A percentile compares a stretch with the other conserved stretches of the same genome.
Conservation (phyloP, 1,140 invertebrate genomes). For the Drosophila pallidifrons region DNA sequence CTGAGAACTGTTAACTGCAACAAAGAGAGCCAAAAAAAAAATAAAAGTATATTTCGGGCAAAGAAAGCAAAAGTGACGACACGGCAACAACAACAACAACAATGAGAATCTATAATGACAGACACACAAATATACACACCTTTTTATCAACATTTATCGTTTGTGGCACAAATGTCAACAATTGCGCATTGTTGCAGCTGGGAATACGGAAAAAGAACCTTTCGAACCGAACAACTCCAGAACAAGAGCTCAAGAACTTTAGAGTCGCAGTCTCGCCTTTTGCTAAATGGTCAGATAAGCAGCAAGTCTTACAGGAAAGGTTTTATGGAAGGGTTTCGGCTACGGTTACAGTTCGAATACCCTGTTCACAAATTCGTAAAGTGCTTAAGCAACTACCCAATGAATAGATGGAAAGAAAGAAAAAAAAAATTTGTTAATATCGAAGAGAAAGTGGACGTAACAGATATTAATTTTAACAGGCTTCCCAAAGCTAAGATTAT, state of each 20-base stretch:
- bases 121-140: conserved; percentile 4
- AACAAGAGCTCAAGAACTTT: conserved; percentile 30
- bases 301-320: conserved; percentile 24
- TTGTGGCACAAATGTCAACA: conserved; percentile 80
- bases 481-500: no score
- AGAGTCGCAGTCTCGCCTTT: conserved; percentile 39
- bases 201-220: conserved; percentile 30
- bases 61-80: conserved; percentile 65
- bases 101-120: conserved; percentile 35
- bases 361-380: background rate
- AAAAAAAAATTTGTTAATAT: background rate
- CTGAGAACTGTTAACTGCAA: conserved; percentile 52
- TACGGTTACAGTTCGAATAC: conserved; percentile 19
- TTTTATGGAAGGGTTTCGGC: conserved; percentile 59
- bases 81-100: conserved; percentile 23
- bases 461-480: no score
- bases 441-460: no score
- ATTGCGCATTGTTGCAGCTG: conserved; percentile 80
- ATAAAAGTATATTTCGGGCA: conserved; percentile 18
- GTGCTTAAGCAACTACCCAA: background rate
- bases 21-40: conserved; percentile 45
- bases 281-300: conserved; percentile 63
- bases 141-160: conserved; percentile 70
- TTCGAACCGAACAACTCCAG: conserved; percentile 7
- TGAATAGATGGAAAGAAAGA: background rate